These are phyloP conservation scores for Papilio protenor DNA, from an alignment of 2,888 invertebrate species.

Conservation along the genomic window DNA sequence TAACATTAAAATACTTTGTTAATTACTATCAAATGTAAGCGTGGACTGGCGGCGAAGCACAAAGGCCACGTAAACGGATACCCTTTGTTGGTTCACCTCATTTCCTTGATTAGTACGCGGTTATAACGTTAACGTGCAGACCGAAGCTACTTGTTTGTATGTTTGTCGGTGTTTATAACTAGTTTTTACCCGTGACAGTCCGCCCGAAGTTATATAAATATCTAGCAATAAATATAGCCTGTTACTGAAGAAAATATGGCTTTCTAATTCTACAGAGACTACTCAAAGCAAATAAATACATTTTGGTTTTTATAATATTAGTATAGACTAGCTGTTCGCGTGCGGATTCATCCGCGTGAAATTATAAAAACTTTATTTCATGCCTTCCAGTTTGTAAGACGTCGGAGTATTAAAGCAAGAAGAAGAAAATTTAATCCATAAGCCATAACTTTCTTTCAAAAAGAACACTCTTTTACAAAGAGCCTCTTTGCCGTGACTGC, in stretches of 20 bases:
- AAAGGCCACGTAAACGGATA: conserved; percentile 36
- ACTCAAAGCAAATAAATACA: too few species aligned
- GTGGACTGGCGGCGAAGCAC: not conserved
- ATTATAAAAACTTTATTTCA: conserved; percentile 38
- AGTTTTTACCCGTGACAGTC: too few species aligned
- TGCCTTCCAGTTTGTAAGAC: conserved; percentile 54
- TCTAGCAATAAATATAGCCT: too few species aligned
- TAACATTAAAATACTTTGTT: conserved; percentile 7
- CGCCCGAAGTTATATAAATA: too few species aligned
- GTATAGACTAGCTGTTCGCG: too few species aligned
- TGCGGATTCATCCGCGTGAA: too few species aligned
- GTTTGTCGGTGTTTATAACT: not conserved
- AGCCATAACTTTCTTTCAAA: conserved; percentile 72
- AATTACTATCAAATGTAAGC: conserved; percentile 17
- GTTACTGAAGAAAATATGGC: too few species aligned
- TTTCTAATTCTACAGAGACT: too few species aligned
- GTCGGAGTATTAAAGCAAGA: conserved; percentile 67
- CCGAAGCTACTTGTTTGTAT: conserved; percentile 18
- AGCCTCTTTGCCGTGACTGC: conserved; percentile 72
- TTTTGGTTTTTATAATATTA: too few species aligned
- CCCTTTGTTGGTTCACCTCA: conserved; percentile 49
- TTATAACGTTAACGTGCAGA: conserved; percentile 44
- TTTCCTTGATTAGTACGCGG: conserved; percentile 58
- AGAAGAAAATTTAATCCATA: conserved; percentile 73
- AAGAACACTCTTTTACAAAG: conserved; percentile 73